These are phyloP conservation scores for Myioborus melanocephalus DNA, from an alignment of 2,797 vertebrate genomes.

Conservation along the genomic window DNA sequence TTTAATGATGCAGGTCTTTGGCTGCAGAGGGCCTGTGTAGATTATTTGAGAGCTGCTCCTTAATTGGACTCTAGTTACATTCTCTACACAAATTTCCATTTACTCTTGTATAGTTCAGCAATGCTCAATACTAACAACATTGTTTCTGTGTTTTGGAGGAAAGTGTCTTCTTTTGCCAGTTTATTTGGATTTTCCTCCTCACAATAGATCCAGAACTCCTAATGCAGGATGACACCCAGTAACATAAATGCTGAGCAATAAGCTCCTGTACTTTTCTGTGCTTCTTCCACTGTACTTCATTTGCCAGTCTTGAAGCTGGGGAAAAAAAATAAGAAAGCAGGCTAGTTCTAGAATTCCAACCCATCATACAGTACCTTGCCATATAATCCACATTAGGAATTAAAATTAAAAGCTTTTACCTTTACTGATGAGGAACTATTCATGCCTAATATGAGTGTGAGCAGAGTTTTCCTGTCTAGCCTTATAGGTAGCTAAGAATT, in stretches of 20 bases:
- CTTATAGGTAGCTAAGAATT: neutral
- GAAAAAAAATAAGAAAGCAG: neutral
- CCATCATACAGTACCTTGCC: neutral
- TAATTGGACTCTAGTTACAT: neutral
- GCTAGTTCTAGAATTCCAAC: neutral
- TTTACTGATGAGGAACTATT: neutral
- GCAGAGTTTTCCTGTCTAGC: neutral
- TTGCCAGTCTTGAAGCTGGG: neutral
- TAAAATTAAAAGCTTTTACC: neutral
- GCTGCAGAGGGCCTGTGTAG: neutral
- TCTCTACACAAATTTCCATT: neutral
- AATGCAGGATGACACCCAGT: neutral
- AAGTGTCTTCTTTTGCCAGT: neutral
- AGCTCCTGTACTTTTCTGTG: neutral
- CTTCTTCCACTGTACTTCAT: neutral
- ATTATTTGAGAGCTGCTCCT: neutral
- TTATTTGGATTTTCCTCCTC: neutral
- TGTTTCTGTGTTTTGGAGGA: neutral
- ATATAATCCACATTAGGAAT: neutral
- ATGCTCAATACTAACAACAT: neutral
- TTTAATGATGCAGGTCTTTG: neutral
- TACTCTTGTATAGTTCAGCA: neutral
- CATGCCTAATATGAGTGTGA: neutral
- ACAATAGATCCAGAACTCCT: neutral
- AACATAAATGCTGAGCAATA: neutral